A percentile compares a stretch with the other conserved stretches of the same genome.
Evolutionary conservation across 2,888 invertebrate genomes (phyloP).

Genomic region (Drosophila trichaetosa): DNA sequence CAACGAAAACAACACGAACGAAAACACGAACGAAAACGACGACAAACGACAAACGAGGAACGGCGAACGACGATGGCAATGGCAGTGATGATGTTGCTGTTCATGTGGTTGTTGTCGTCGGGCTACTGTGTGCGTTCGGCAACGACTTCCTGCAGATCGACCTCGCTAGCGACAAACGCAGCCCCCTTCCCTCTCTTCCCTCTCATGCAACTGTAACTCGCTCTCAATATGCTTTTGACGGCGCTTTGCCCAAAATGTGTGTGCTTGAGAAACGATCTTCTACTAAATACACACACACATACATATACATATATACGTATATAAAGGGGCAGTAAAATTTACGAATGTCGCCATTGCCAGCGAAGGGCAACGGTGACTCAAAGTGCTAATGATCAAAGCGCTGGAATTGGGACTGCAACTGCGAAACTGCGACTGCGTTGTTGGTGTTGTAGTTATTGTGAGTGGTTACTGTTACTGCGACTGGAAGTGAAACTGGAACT

Average conservation of each 20-base stretch:
- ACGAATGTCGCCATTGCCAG: conserved; percentile 41
- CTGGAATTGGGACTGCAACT: conserved; percentile 17
- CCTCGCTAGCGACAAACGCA: conserved; percentile 19
- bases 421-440: conserved; percentile 1
- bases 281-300: conserved; percentile 18
- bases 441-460: conserved; percentile 1
- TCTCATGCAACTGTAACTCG: neutral
- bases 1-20: conserved; percentile 26
- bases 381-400: conserved; percentile 67
- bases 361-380: conserved; percentile 67
- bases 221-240: conserved; percentile 19
- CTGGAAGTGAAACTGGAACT: conserved; percentile 23
- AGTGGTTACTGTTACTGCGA: conserved; percentile 38
- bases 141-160: conserved; percentile 69
- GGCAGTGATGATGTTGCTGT: conserved; percentile 10
- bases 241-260: conserved; percentile 45
- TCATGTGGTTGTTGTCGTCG: conserved; percentile 29
- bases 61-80: conserved; percentile 30
- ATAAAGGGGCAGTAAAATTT: conserved; percentile 15
- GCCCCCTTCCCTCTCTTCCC: neutral
- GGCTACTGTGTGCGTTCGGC: conserved; percentile 56
- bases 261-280: conserved; percentile 38
- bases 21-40: conserved; percentile 28
- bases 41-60: conserved; percentile 33
- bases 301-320: neutral